Percentiles rank a stretch among this genome's conserved stretches.
Evolutionary conservation across 2,888 invertebrate species (phyloP).

Genomic region (Carabus problematicus): DNA sequence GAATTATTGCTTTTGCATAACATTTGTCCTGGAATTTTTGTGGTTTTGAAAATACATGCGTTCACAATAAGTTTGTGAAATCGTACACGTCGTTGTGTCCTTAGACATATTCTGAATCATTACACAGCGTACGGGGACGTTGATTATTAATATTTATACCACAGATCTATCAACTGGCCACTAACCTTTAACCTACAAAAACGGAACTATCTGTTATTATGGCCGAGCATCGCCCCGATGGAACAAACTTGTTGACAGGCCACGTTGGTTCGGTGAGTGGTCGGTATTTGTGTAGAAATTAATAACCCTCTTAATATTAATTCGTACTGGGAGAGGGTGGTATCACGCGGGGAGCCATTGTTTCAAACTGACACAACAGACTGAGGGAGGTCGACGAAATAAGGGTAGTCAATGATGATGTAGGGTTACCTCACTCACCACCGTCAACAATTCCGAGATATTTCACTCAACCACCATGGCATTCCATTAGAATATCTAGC

Average conservation of each 20-base stretch:
- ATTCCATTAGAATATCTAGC: no score
- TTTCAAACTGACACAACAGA: constrained; percentile 11
- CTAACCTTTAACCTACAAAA: no score
- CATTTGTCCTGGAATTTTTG: constrained; percentile 10
- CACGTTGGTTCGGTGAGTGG: constrained; percentile 11
- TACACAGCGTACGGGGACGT: no score
- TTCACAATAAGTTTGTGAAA: no score
- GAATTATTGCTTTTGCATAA: constrained; percentile 18
- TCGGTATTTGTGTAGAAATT: constrained; percentile 27
- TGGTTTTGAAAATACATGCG: neutral
- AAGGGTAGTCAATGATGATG: constrained; percentile 1
- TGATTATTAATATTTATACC: no score
- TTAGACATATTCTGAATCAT: no score
- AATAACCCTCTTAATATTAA: constrained; percentile 38
- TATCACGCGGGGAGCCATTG: constrained; percentile 10
- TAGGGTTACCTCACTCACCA: neutral
- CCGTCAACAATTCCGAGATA: neutral
- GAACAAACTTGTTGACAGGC: no score
- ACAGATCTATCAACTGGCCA: no score
- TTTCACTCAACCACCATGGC: no score
- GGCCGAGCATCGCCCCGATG: no score
- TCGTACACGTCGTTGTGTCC: no score
- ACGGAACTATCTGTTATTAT: no score
- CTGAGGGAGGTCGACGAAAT: constrained; percentile 5
- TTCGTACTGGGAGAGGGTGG: constrained; percentile 23